Evolutionary conservation across 1,140 invertebrate species (phyloP), one percentile per base, ranked within the genome.

Genomic region (Aphelinus atriplicis): DNA sequence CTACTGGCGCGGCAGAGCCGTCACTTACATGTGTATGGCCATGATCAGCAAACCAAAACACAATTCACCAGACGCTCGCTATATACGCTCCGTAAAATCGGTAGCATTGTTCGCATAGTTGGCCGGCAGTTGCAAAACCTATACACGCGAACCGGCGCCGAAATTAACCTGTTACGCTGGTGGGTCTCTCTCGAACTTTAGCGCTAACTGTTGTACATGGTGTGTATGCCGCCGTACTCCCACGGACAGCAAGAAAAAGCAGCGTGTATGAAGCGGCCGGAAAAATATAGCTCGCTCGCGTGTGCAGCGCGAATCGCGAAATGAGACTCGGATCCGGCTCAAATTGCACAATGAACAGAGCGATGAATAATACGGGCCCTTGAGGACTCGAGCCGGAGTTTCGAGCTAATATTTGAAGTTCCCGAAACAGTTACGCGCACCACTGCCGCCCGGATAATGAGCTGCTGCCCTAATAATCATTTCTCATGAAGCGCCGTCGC

Each of bases 391-490:
- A 26, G 26, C 26, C 26, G 26, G 26, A 78, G 73, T 61, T 58
- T 48, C 61, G 71, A 78, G 80, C 77, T 81, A 80, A 81, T 81
- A 81, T 81, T 80, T 81, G 75, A 81, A 81, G 77, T 81, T 81
- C 71, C 58, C 78, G 71, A 80, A 81, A 81, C 78, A 80, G 78
- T 79, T 78, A 79, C 58, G 75, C 67, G 58, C 75, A 7, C 56
- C 26, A 26, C 56, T 57, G 43, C 72, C 62, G 70, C 60, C 51
- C 58, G 77, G 75, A 77, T 80, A 80, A 80, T 80, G 78, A 80
- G 80, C 78, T 77, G 56, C 67, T 62, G 71, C 65, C 55, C 66
- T 73, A 79, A 80, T 80, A 80, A 80, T 80, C 78, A 78, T 80
- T 78, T 78, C 80, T 78, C 71, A 56, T 57, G 55, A 60, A 68